Percentiles rank a stretch among this genome's conserved stretches.
Evolutionary conservation across 2,113 vertebrate genomes (phyloP).

Genomic region (Myotis brandtii): DNA sequence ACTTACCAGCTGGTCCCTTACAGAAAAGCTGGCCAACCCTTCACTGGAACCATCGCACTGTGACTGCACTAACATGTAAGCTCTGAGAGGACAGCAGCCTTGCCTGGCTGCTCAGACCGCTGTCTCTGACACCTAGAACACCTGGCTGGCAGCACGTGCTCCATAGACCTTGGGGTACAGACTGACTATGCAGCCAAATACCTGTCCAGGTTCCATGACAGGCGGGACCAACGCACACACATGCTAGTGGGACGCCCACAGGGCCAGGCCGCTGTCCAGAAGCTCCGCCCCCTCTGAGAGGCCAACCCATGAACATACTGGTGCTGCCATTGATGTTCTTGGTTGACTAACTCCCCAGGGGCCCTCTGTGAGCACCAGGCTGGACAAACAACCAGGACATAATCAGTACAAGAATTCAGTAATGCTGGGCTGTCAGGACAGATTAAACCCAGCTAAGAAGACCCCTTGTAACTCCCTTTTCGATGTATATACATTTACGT

Average conservation of each 20-base stretch:
- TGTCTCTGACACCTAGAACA: background rate
- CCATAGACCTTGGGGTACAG: background rate
- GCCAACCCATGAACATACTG: background rate
- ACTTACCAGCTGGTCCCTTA: background rate
- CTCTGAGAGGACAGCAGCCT: background rate
- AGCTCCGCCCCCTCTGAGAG: background rate
- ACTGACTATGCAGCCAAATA: background rate
- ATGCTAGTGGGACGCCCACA: fast-evolving
- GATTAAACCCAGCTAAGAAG: slow-evolving; percentile 25
- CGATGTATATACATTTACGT: slow-evolving; percentile 59
- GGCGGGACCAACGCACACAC: fast-evolving
- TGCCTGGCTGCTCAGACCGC: background rate
- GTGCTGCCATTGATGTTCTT: no score
- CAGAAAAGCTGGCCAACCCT: background rate
- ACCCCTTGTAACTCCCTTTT: slow-evolving; percentile 24
- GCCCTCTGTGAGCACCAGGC: background rate
- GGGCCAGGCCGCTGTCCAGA: background rate
- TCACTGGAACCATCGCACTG: background rate
- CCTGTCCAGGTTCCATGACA: background rate
- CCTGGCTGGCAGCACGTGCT: background rate
- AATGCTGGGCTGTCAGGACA: slow-evolving; percentile 17
- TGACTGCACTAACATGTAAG: background rate
- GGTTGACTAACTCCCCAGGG: background rate
- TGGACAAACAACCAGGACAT: background rate
- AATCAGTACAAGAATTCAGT: background rate